Percentiles rank a stretch among this genome's conserved stretches.
Conservation (phyloP, 2,113 vertebrate species). For the Cryptotis parvus region DNA sequence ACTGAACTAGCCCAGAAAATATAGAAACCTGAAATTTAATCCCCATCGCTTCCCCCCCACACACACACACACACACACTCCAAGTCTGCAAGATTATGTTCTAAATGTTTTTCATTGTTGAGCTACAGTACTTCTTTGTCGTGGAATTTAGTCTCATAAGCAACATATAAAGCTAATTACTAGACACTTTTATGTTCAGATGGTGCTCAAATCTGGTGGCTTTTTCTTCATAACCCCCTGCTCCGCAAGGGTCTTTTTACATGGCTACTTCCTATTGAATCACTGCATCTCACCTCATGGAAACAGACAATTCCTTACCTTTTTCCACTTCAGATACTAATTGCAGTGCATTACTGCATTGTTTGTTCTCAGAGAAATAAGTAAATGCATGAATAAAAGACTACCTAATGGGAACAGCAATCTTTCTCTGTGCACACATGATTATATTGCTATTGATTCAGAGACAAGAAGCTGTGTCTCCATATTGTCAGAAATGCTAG, state of each 20-base stretch:
- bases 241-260: not conserved
- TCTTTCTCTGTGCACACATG: not conserved
- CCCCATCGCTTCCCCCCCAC: too few relatives aligned
- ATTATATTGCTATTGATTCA: not conserved
- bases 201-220: too few relatives aligned
- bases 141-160: not conserved
- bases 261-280: not conserved
- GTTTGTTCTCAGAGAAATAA: not conserved
- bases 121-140: not conserved
- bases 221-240: too few relatives aligned
- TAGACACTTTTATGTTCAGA: not conserved
- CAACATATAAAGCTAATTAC: not conserved
- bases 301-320: not conserved
- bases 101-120: not conserved
- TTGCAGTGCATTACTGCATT: not conserved
- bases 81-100: not conserved
- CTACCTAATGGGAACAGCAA: not conserved
- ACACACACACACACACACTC: too few relatives aligned
- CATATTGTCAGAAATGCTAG: not conserved
- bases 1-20: not conserved
- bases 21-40: too few relatives aligned
- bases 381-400: not conserved
- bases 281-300: not conserved
- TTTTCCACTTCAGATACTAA: not conserved
- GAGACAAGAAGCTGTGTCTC: not conserved